Percentiles rank a stretch among this genome's conserved stretches.
phyloP scores from a whole-genome alignment of 2,113 vertebrate genomes.

The Hymenochirus boettgeri region DNA sequence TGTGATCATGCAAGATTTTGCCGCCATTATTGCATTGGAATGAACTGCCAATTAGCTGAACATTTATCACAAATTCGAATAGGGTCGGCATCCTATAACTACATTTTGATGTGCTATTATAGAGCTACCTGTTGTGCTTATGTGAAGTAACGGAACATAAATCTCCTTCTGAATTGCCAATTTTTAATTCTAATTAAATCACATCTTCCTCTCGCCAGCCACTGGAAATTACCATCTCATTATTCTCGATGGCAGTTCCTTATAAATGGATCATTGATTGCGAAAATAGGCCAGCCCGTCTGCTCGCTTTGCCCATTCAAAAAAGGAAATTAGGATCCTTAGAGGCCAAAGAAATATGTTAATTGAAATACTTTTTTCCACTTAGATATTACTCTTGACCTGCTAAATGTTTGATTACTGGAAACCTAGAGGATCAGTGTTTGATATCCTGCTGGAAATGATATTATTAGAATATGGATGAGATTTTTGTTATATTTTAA shows the following conservation, averaged over 20 bases:
- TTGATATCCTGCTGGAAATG: too few relatives aligned
- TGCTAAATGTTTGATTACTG: too few relatives aligned
- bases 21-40: too few relatives aligned
- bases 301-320: not conserved
- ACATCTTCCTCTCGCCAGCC: not conserved
- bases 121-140: not conserved
- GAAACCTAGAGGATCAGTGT: too few relatives aligned
- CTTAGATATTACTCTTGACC: too few relatives aligned
- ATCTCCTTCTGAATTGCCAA: slow-evolving; percentile 10
- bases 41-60: too few relatives aligned
- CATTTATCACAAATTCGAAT: not conserved
- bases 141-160: slow-evolving; percentile 1
- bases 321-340: not conserved
- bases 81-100: slow-evolving; percentile 8
- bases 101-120: not conserved
- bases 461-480: too few relatives aligned
- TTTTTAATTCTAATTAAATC: slow-evolving; percentile 23
- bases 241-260: not conserved
- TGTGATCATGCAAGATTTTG: too few relatives aligned
- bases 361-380: too few relatives aligned
- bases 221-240: slow-evolving; percentile 1
- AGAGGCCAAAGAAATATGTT: too few relatives aligned
- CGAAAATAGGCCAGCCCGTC: not conserved
- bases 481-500: too few relatives aligned
- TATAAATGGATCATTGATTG: not conserved